Evolutionary conservation across 2,888 invertebrate genomes (phyloP).

Genomic region (Emesis castigata): DNA sequence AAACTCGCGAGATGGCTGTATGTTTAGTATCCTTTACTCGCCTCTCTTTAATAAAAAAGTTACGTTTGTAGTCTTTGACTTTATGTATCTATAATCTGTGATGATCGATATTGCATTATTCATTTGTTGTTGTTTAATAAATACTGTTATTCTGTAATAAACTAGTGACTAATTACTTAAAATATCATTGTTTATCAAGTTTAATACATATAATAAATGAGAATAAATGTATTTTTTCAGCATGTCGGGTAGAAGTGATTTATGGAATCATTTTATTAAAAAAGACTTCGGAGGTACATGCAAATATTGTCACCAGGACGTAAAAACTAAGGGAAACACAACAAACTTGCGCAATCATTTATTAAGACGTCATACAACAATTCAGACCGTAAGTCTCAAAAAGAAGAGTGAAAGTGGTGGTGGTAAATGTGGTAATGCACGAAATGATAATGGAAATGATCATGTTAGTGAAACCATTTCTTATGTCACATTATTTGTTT

Average conservation of each 20-base stretch:
- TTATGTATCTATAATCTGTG: too few relatives aligned
- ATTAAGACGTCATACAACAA: slow-evolving; percentile 63
- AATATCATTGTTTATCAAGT: slow-evolving; percentile 41
- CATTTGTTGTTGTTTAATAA: too few relatives aligned
- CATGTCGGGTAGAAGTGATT: slow-evolving; percentile 58
- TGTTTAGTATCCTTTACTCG: too few relatives aligned
- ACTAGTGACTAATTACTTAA: slow-evolving; percentile 23
- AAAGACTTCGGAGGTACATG: slow-evolving; percentile 56
- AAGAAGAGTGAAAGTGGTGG: slow-evolving; percentile 58
- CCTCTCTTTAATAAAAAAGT: too few relatives aligned
- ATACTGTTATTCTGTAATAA: too few relatives aligned
- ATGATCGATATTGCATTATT: too few relatives aligned
- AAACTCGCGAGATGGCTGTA: too few relatives aligned
- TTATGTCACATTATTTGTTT: too few relatives aligned
- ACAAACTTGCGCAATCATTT: slow-evolving; percentile 66
- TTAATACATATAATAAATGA: slow-evolving; percentile 4
- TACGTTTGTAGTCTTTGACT: too few relatives aligned
- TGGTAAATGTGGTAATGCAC: slow-evolving; percentile 60
- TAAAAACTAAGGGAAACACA: slow-evolving; percentile 64
- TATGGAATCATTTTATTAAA: slow-evolving; percentile 61
- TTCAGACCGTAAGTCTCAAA: slow-evolving; percentile 56
- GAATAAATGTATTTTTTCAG: slow-evolving; percentile 25
- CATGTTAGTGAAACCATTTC: too few relatives aligned
- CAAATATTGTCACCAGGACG: slow-evolving; percentile 58
- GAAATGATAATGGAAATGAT: slow-evolving; percentile 53